Evolutionary conservation across 2,797 vertebrate species (phyloP).

Genomic region (Microctenopoma stevenorrisi): DNA sequence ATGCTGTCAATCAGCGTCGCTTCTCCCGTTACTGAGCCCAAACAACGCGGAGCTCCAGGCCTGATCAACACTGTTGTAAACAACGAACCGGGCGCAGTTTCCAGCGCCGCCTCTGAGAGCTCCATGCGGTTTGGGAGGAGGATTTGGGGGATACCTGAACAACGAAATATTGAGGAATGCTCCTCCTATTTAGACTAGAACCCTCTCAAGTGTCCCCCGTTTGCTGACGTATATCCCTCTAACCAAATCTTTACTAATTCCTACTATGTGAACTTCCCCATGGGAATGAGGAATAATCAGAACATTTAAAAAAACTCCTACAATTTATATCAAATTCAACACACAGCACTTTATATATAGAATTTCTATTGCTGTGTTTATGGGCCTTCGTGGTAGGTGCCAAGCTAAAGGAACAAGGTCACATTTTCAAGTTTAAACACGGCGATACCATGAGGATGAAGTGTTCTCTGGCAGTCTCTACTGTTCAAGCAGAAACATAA

Average conservation of each 20-base stretch:
- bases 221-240: neutral
- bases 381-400: too few relatives aligned
- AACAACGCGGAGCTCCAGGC: slow-evolving; percentile 10
- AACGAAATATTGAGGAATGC: slow-evolving; percentile 16
- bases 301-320: too few relatives aligned
- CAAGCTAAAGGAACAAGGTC: neutral
- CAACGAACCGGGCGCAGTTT: neutral
- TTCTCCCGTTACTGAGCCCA: slow-evolving; percentile 64
- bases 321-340: neutral
- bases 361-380: neutral
- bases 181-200: slow-evolving; percentile 30
- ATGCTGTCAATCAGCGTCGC: slow-evolving; percentile 40
- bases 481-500: neutral
- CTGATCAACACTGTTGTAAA: slow-evolving; percentile 5
- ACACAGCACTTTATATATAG: neutral
- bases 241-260: neutral
- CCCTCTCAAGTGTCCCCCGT: too few relatives aligned
- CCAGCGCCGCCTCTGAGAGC: neutral
- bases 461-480: neutral
- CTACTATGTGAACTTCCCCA: neutral
- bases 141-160: slow-evolving; percentile 5
- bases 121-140: slow-evolving; percentile 50
- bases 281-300: neutral
- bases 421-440: slow-evolving; percentile 11
- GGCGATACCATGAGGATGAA: neutral